Evolutionary conservation across 2,113 vertebrate genomes (phyloP).

Genomic region (Lepisosteus osseus): DNA sequence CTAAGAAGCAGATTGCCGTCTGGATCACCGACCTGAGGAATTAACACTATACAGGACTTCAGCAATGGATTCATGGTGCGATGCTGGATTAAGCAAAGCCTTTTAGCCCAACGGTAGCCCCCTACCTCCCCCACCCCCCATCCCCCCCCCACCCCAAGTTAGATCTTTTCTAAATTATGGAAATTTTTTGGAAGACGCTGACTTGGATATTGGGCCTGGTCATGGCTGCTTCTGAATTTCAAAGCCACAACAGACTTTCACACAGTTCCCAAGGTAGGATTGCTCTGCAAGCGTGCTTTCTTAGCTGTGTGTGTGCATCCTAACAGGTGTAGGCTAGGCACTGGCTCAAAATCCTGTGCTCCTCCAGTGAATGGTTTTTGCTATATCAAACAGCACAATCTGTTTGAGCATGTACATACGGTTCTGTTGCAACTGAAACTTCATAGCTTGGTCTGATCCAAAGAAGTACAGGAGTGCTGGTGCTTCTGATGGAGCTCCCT

Average conservation of each 20-base stretch:
- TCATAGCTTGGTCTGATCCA: too few relatives aligned
- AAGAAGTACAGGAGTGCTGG: too few relatives aligned
- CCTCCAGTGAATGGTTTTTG: too few relatives aligned
- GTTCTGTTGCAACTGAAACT: too few relatives aligned
- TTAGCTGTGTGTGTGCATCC: background rate
- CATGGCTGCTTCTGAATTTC: conserved; percentile 89
- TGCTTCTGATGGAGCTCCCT: too few relatives aligned
- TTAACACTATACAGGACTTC: conserved; percentile 45
- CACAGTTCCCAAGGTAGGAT: conserved; percentile 94
- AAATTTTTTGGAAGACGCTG: conserved; percentile 97
- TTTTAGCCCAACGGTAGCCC: conserved; percentile 77
- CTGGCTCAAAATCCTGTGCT: background rate
- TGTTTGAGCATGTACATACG: too few relatives aligned
- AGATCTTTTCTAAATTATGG: conserved; percentile 90
- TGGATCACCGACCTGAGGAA: conserved; percentile 41
- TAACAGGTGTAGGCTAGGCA: background rate
- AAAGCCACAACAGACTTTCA: conserved; percentile 79
- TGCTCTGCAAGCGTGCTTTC: background rate
- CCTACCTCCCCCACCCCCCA: conserved; percentile 54
- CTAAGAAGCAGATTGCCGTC: conserved; percentile 59
- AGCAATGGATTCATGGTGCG: conserved; percentile 76
- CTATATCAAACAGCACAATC: too few relatives aligned
- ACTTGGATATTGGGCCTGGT: conserved; percentile 95
- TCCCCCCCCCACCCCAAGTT: conserved; percentile 62
- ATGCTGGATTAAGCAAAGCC: conserved; percentile 69